Evolutionary conservation across 2,113 vertebrate genomes (phyloP).

Genomic region (Petroica traversi): DNA sequence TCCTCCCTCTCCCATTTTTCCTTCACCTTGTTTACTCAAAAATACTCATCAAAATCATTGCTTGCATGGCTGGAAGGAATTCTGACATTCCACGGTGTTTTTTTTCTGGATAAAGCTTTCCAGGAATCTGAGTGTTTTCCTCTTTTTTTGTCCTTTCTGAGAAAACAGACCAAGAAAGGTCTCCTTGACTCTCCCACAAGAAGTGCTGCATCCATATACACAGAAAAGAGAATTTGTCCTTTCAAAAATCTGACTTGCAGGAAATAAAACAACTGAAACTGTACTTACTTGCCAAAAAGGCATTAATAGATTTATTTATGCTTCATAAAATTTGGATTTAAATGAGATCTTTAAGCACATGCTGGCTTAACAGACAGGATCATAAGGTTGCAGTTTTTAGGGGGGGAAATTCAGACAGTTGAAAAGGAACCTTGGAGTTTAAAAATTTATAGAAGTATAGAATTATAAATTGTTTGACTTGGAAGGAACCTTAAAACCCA

Average conservation of each 20-base stretch:
- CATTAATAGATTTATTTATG: neutral
- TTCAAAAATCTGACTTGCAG: neutral
- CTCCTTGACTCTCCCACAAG: neutral
- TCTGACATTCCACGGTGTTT: neutral
- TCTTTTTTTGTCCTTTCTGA: neutral
- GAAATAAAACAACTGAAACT: neutral
- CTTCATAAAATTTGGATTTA: neutral
- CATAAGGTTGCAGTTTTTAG: neutral
- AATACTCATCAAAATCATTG: neutral
- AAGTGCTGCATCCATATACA: neutral
- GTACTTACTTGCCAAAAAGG: neutral
- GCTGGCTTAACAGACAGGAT: neutral
- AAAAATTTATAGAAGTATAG: neutral
- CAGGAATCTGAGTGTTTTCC: neutral
- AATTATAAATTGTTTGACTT: neutral
- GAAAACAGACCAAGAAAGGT: neutral
- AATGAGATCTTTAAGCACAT: neutral
- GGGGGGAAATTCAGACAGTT: neutral
- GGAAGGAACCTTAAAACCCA: neutral
- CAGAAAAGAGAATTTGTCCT: neutral
- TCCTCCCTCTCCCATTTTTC: neutral
- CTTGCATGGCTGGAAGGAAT: neutral
- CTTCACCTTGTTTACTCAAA: neutral
- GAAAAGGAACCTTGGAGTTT: neutral
- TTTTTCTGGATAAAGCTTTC: neutral